A percentile compares a stretch with the other conserved stretches of the same genome.
These are phyloP conservation scores for Sibirionetta formosa DNA, from an alignment of 2,797 vertebrate genomes.

Conservation along the genomic window DNA sequence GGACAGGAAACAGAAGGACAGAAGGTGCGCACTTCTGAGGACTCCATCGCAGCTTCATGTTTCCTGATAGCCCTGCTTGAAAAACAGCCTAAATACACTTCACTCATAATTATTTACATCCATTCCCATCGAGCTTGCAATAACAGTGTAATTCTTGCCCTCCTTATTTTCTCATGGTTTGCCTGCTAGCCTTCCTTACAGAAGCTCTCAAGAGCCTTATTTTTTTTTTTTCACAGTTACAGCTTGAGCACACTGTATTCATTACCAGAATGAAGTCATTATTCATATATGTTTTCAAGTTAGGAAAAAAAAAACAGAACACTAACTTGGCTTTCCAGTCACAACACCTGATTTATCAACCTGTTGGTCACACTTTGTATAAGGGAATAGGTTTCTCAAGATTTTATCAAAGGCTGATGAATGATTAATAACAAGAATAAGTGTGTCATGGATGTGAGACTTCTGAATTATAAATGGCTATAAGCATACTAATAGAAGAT, in stretches of 20 bases:
- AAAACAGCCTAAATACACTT: neutral
- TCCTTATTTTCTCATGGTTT: neutral
- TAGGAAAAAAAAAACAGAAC: neutral
- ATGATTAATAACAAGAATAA: slow-evolving; percentile 29
- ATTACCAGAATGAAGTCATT: neutral
- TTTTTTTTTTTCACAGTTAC: neutral
- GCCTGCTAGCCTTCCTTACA: neutral
- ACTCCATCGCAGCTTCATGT: neutral
- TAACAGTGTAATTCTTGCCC: neutral
- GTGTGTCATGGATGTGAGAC: neutral
- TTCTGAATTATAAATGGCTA: slow-evolving; percentile 20
- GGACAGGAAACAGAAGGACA: accelerated
- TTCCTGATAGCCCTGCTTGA: neutral
- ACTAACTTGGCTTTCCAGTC: neutral
- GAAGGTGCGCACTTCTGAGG: neutral
- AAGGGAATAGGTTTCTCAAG: neutral
- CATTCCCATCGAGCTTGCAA: accelerated
- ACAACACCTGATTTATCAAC: neutral
- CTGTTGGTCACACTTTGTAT: neutral
- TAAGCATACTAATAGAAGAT: neutral
- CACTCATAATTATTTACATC: neutral
- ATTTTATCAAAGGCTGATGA: slow-evolving; percentile 31
- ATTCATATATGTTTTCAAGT: neutral
- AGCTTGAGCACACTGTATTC: neutral
- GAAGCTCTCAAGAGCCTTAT: neutral